Evolutionary conservation across 2,113 vertebrate species (phyloP), one percentile per base, ranked within the genome.

Genomic region (Gadus chalcogrammus): DNA sequence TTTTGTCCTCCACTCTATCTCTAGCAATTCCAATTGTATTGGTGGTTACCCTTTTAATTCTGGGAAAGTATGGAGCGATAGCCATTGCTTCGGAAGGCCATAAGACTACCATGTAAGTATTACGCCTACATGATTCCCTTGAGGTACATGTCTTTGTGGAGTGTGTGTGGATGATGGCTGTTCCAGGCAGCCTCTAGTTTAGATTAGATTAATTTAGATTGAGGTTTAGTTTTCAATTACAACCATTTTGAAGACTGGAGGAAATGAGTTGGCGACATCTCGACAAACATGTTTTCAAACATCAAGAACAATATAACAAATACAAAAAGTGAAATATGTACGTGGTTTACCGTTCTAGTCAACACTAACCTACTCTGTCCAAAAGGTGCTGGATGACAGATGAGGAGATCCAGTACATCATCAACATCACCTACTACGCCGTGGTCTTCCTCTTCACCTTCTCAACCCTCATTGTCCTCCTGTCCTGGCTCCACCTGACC

Each of bases 351-450:
- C 11, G 5, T 42, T 42, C 11, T 4, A 6, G 11, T 42, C 38
- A 38, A 24, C 24, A 11, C 18, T 18, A 60, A 60, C 8, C 58
- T 31, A 18, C 64, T 68, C 58, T 31, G n/a, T 15, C 70, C 27
- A 15, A 27, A 60, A 92, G 91, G 84, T 92, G 91, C 84, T 92
- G 91, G 91, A 90, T 92, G 53, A 74, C 13, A 0, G 88, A 91
- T 70, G 17, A 0, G 0, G 0, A 5, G 0, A 35, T 78, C 65
- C 88, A 88, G 71, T 86, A 85, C 64, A 20, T 78, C 1, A 82
- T 91, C 77, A 92, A 91, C 85, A 82, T 92, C 0, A 79, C 88
- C 67, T 91, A 89, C 85, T 92, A 92, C 11, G 52, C 15, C 0
- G 0, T 84, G 27, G 81, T 92, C 65, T 92, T 91, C 73, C 3